Evolutionary conservation across 2,113 vertebrate species (phyloP).

Genomic region (Puntigrus tetrazona): DNA sequence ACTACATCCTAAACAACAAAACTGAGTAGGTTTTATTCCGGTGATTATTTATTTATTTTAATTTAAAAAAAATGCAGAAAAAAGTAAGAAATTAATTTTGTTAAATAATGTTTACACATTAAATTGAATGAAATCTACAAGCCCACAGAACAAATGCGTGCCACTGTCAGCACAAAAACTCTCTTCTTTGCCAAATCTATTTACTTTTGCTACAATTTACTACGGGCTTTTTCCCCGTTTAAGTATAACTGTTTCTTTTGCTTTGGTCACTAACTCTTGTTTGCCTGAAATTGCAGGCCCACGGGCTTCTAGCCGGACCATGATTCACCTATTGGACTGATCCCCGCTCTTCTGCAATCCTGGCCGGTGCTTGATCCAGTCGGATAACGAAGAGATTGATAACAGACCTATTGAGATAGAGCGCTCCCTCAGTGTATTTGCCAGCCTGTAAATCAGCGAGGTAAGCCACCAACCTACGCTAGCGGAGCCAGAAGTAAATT

Average conservation of each 20-base stretch:
- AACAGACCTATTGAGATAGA: conserved; percentile 49
- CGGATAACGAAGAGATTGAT: conserved; percentile 58
- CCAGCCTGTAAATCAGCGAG: conserved; percentile 48
- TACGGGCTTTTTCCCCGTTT: not conserved
- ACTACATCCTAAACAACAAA: too few species aligned
- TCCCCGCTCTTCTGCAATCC: conserved; percentile 30
- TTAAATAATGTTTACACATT: too few species aligned
- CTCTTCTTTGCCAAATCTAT: not conserved
- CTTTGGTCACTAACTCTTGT: conserved; percentile 20
- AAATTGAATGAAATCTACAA: too few species aligned
- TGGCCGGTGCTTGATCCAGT: conserved; percentile 51
- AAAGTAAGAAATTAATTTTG: too few species aligned
- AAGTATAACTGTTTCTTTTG: not conserved
- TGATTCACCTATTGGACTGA: conserved; percentile 35
- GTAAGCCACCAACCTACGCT: conserved; percentile 34
- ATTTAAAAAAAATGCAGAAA: too few species aligned
- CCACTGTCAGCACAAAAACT: conserved; percentile 9
- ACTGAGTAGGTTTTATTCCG: too few species aligned
- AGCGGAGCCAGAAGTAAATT: conserved; percentile 51
- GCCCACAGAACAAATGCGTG: too few species aligned
- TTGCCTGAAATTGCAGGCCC: not conserved
- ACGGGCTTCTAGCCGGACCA: not conserved
- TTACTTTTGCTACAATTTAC: conserved; percentile 13
- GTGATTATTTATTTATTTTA: too few species aligned
- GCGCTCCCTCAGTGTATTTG: conserved; percentile 39